These are phyloP conservation scores for Peromyscus eremicus DNA, from an alignment of 2,797 vertebrate species.

Conservation along the genomic window DNA sequence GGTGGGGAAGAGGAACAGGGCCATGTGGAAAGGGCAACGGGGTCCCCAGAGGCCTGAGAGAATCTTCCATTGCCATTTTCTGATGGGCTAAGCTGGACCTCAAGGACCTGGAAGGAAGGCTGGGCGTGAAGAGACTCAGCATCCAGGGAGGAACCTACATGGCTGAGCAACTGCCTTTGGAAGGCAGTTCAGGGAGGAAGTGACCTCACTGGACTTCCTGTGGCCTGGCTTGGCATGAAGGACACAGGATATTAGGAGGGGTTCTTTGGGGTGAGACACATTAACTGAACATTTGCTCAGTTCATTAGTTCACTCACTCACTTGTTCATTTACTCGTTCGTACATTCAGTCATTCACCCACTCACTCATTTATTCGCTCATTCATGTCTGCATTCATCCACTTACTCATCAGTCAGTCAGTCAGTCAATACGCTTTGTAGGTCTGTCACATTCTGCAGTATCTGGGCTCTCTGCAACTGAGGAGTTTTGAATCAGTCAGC, in stretches of 20 bases:
- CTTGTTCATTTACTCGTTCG: not conserved
- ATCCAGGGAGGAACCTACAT: not conserved
- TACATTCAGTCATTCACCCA: not conserved
- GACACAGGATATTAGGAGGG: not conserved
- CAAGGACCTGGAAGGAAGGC: not conserved
- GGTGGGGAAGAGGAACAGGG: not conserved
- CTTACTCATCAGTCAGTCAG: no score
- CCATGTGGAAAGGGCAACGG: accelerated
- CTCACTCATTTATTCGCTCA: not conserved
- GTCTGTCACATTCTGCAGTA: not conserved
- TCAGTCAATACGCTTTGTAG: not conserved
- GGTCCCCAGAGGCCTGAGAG: not conserved
- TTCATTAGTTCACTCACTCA: not conserved
- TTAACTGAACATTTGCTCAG: not conserved
- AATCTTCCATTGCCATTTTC: not conserved
- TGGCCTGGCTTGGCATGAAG: not conserved
- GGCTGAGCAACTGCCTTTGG: not conserved
- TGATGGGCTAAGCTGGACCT: not conserved
- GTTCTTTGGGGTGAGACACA: not conserved
- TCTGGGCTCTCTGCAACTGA: not conserved
- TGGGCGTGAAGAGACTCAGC: not conserved
- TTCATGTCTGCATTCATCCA: not conserved
- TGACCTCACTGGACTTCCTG: not conserved
- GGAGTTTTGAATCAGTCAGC: not conserved
- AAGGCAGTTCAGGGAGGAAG: not conserved